A percentile compares a stretch with the other conserved stretches of the same genome.
Conservation (phyloP, 2,888 invertebrate species). For the Philereme vetulata region DNA sequence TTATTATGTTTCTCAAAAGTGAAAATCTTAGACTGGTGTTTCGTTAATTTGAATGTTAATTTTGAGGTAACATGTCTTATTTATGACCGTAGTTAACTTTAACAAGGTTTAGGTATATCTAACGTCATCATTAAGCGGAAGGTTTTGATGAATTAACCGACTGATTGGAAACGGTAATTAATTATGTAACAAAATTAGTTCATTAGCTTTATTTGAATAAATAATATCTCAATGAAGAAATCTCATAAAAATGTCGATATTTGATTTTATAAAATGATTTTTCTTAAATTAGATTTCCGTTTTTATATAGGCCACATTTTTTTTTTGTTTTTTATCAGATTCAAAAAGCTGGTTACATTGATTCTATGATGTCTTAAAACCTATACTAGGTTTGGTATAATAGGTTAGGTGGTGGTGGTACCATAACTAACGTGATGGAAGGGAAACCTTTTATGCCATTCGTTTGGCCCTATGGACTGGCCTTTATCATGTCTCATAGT, state of each 20-base stretch:
- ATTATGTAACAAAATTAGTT: slow-evolving; percentile 21
- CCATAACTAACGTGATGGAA: too few relatives aligned
- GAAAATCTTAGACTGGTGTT: slow-evolving; percentile 36
- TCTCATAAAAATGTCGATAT: neutral
- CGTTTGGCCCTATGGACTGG: too few relatives aligned
- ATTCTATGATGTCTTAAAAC: too few relatives aligned
- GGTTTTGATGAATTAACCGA: slow-evolving; percentile 27
- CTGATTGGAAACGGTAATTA: slow-evolving; percentile 23
- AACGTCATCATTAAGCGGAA: slow-evolving; percentile 27
- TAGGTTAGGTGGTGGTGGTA: too few relatives aligned
- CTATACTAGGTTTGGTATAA: too few relatives aligned
- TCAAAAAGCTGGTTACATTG: too few relatives aligned
- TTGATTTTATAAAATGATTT: neutral
- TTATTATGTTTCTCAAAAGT: slow-evolving; percentile 38
- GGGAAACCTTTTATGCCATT: too few relatives aligned
- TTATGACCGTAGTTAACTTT: slow-evolving; percentile 31
- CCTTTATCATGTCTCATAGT: too few relatives aligned
- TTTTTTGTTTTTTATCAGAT: too few relatives aligned
- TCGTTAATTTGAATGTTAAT: slow-evolving; percentile 39
- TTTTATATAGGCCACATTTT: too few relatives aligned
- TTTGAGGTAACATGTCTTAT: slow-evolving; percentile 36
- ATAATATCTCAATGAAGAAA: slow-evolving; percentile 2
- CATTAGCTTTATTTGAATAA: slow-evolving; percentile 18
- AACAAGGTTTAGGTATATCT: slow-evolving; percentile 30
- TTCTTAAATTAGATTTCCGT: too few relatives aligned